Evolutionary conservation across 2,888 invertebrate species (phyloP).

Genomic region (Sepioteuthis lessoniana): DNA sequence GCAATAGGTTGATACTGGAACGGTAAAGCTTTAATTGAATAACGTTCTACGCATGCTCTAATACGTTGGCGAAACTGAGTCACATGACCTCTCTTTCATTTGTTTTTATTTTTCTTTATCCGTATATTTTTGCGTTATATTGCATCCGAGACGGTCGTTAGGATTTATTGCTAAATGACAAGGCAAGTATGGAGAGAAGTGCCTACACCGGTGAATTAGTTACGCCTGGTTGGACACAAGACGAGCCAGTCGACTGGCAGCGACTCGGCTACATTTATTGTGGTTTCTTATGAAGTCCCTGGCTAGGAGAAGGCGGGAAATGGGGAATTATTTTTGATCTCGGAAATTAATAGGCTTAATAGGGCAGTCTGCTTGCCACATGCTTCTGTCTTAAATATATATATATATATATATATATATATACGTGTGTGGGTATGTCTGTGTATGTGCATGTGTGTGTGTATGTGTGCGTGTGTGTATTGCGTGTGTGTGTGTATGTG

Average conservation of each 20-base stretch:
- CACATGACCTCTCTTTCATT: neutral
- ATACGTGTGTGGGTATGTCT: neutral
- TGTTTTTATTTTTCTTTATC: neutral
- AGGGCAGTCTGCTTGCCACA: neutral
- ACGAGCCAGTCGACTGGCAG: neutral
- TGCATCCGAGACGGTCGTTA: constrained; percentile 33
- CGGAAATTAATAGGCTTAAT: neutral
- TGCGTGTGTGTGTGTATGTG: neutral
- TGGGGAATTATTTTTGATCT: neutral
- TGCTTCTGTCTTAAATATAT: neutral
- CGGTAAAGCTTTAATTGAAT: neutral
- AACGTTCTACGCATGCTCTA: neutral
- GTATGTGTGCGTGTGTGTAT: neutral
- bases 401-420: neutral
- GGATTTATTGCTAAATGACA: neutral
- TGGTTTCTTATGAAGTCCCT: neutral
- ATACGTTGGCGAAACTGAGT: neutral
- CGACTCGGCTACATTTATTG: neutral
- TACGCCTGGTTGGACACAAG: neutral
- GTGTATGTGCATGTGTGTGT: neutral
- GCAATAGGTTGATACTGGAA: no score
- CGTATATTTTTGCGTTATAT: neutral
- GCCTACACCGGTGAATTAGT: neutral
- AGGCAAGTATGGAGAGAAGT: neutral
- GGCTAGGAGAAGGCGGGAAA: neutral